phyloP scores from a whole-genome alignment of 2,113 vertebrate species.

The Myotis davidii region DNA sequence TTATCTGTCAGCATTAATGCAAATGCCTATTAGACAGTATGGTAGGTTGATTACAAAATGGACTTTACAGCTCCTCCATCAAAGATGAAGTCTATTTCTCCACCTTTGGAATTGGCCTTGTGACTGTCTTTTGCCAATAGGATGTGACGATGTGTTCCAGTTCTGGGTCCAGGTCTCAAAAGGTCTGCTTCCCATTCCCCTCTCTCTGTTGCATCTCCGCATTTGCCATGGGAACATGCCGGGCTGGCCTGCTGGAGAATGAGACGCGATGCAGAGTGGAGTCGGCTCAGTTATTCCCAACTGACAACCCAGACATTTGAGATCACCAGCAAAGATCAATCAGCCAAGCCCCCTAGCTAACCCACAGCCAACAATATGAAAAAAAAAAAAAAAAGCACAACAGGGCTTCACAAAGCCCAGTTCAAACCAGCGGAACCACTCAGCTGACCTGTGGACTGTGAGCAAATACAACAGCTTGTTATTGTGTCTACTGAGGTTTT shows the following conservation, averaged over 20 bases:
- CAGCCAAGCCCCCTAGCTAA: background rate
- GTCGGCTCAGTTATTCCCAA: background rate
- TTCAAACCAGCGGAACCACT: background rate
- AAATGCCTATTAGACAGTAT: background rate
- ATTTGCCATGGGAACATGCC: background rate
- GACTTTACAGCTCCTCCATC: background rate
- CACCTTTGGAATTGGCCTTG: background rate
- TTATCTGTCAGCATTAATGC: background rate
- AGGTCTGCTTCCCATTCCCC: background rate
- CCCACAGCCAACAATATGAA: background rate
- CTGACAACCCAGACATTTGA: background rate
- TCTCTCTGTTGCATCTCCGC: background rate
- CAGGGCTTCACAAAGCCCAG: background rate
- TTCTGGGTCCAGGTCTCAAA: background rate
- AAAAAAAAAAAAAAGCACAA: too few relatives aligned
- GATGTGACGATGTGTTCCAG: background rate
- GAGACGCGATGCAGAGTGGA: background rate
- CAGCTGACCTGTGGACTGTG: background rate
- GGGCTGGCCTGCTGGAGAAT: background rate
- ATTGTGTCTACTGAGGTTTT: background rate
- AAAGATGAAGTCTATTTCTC: background rate
- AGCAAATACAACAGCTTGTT: background rate
- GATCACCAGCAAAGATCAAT: background rate
- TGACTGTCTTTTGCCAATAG: background rate
- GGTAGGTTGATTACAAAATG: background rate